Percentiles rank a stretch among this genome's conserved stretches.
These are phyloP conservation scores for Oncorhynchus kisutch DNA, from an alignment of 2,113 vertebrate genomes.

Conservation along the genomic window DNA sequence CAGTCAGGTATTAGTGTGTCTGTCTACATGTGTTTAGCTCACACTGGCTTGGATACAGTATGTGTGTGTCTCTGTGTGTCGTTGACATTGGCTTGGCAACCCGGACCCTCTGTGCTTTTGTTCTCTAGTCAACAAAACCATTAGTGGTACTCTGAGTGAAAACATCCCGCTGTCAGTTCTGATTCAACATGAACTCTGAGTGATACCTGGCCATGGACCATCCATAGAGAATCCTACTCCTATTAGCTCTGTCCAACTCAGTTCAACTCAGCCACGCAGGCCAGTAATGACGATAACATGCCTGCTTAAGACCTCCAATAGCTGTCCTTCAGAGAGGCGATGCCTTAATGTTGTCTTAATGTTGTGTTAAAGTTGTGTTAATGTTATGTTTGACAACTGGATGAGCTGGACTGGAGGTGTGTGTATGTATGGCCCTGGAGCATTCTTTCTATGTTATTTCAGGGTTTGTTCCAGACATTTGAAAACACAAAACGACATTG, in stretches of 20 bases:
- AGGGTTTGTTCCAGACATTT: background rate
- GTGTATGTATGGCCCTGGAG: background rate
- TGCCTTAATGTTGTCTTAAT: constrained; percentile 3
- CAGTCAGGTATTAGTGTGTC: constrained; percentile 36
- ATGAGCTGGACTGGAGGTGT: background rate
- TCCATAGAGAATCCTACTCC: constrained; percentile 11
- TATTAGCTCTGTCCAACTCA: constrained; percentile 13
- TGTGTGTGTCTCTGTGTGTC: background rate
- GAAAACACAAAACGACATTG: no score
- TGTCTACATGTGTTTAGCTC: constrained; percentile 16
- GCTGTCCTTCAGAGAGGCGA: constrained; percentile 18
- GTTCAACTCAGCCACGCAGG: background rate
- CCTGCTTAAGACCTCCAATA: constrained; percentile 1
- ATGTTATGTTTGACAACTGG: background rate
- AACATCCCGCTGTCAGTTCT: constrained; percentile 29
- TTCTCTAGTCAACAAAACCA: constrained; percentile 15
- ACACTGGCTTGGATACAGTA: background rate
- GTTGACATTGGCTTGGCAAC: background rate
- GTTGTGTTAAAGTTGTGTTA: no score
- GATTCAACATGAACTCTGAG: constrained; percentile 45
- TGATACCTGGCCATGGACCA: constrained; percentile 20
- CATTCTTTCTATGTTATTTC: constrained; percentile 4
- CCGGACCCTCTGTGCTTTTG: constrained; percentile 7
- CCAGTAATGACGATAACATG: constrained; percentile 48
- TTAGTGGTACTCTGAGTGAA: constrained; percentile 41